Base-by-base conservation (phyloP, 2,113 vertebrate species). In the Zonotrichia leucophrys region DNA sequence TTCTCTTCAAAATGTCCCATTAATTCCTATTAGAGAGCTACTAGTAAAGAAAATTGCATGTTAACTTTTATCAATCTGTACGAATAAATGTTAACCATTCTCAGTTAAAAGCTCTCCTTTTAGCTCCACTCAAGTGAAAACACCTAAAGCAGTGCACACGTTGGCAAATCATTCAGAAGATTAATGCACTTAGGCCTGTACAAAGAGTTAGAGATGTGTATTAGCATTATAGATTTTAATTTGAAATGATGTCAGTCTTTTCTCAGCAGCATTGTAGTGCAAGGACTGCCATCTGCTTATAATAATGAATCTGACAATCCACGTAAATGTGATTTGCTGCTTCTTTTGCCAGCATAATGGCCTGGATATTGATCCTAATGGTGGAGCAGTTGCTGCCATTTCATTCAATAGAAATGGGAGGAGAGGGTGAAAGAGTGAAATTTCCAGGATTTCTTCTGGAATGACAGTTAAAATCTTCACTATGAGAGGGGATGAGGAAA, bases 181-280 rank as follows among this genome's bases (percentile, higher is more conserved):
- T 98, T 96, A 98, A 98, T 98, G 97, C 96, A 97, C 98, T 98
- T 97, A 95, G 96, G 97, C 94, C 98, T 97, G 95, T 96, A 95
- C 97, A 98, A 96, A 97, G 97, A 96, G 95, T 95, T 55, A 91
- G 98, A 97, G 97, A 98, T 97, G 98, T 97, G 98, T 97, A 99
- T 99, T 99, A 99, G 98, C 98, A 98, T 98, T 99, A 99, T 98
- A 99, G 99, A 99, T 99, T 99, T 98, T 99, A 99, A 99, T 99
- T 98, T 99, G 98, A 99, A 99, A 98, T 98, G 97, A 98, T 99
- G 98, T 99, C 99, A 98, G 98, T 98, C 98, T 98, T 98, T 98
- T 98, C 87, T 97, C 98, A 97, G 97, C 98, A 97, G 88, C 97
- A 98, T 98, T 98, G 98, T 98, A 97, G 98, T 97, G 98, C 98